phyloP scores from a whole-genome alignment of 1,140 invertebrate species.

The Tetramorium simillimum region DNA sequence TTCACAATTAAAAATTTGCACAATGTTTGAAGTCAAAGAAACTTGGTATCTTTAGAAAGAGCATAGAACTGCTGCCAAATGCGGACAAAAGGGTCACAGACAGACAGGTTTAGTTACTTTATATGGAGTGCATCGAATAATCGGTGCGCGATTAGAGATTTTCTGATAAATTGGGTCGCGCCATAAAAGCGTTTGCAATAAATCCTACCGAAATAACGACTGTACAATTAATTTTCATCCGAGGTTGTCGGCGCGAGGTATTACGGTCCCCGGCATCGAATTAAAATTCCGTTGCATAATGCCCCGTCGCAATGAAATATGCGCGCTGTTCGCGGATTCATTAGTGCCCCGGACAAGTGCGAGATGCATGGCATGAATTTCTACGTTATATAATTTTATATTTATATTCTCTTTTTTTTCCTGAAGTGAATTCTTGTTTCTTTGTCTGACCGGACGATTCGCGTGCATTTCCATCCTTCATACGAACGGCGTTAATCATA shows the following conservation, averaged over 20 bases:
- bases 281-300: constrained; percentile 54
- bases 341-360: background rate
- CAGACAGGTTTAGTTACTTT: constrained; percentile 45
- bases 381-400: background rate
- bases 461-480: background rate
- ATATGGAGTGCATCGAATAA: constrained; percentile 53
- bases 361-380: background rate
- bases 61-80: constrained; percentile 42
- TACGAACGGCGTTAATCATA: constrained; percentile 33
- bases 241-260: background rate
- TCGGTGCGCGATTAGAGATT: constrained; percentile 49
- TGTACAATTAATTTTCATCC: constrained; percentile 44
- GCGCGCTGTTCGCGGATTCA: background rate
- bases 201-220: constrained; percentile 27
- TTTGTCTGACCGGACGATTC: background rate
- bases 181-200: constrained; percentile 44
- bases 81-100: constrained; percentile 33
- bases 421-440: background rate
- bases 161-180: constrained; percentile 50
- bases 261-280: background rate
- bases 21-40: constrained; percentile 31
- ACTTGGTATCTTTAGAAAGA: constrained; percentile 20
- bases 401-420: background rate
- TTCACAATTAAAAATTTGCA: constrained; percentile 47
- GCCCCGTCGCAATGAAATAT: constrained; percentile 8